These are phyloP conservation scores for Enteromius thamalakanensis DNA, from an alignment of 2,797 vertebrate genomes.

Conservation along the genomic window DNA sequence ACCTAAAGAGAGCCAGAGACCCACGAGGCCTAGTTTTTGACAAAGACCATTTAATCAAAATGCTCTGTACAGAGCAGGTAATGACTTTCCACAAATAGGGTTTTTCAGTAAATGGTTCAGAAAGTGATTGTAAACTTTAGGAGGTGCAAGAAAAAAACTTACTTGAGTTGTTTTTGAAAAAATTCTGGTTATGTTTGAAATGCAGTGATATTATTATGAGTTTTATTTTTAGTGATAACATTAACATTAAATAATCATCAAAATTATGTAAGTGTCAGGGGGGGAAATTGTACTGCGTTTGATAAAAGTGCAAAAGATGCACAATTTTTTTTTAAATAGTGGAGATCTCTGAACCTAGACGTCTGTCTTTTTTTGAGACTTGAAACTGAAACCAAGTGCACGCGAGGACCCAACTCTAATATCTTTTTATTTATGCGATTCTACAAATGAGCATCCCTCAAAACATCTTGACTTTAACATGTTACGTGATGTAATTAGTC, in stretches of 20 bases:
- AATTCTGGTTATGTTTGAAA: not conserved
- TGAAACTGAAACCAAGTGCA: not conserved
- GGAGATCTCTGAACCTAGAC: not conserved
- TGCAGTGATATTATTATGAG: not conserved
- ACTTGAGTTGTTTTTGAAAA: not conserved
- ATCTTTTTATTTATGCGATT: not conserved
- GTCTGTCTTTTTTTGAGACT: not conserved
- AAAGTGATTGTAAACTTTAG: slow-evolving; percentile 7
- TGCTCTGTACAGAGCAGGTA: not conserved
- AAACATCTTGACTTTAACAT: not conserved
- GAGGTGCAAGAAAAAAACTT: not conserved
- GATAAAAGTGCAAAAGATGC: not conserved
- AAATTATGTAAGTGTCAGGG: not conserved
- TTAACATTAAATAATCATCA: not conserved
- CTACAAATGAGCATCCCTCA: not conserved
- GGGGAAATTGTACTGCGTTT: not conserved
- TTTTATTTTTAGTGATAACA: not conserved
- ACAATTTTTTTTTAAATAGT: not conserved
- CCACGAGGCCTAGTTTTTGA: not conserved
- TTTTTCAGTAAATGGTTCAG: slow-evolving; percentile 8
- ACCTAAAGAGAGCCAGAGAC: not conserved
- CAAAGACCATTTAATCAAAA: not conserved
- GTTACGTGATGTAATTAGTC: slow-evolving; percentile 17
- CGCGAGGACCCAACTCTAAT: not conserved
- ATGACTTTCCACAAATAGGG: not conserved